These are phyloP conservation scores for Nothobranchius furzeri DNA, from an alignment of 2,113 vertebrate species.

Conservation along the genomic window DNA sequence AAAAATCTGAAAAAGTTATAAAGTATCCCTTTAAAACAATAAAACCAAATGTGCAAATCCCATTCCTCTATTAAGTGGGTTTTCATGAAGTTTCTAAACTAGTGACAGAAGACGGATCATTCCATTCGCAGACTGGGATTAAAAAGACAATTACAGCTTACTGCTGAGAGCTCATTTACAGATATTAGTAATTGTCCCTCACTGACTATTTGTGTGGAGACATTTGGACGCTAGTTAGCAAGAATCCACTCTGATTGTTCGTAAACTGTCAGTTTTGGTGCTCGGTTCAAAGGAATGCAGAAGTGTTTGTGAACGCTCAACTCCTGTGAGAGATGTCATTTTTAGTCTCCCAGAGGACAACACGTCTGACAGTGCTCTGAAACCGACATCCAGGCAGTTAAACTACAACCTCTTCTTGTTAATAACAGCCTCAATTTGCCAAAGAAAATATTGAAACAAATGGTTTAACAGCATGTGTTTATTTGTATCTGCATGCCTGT, in stretches of 20 bases:
- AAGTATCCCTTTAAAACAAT: too few relatives aligned
- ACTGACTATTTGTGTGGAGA: constrained; percentile 23
- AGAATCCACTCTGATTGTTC: constrained; percentile 54
- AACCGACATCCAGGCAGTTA: constrained; percentile 41
- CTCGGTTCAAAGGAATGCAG: constrained; percentile 66
- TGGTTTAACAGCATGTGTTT: constrained; percentile 14
- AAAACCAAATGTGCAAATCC: too few relatives aligned
- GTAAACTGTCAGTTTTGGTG: constrained; percentile 53
- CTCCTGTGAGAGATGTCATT: constrained; percentile 64
- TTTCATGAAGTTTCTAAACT: constrained; percentile 1
- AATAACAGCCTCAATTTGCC: neutral
- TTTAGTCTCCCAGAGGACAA: constrained; percentile 59
- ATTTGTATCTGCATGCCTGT: constrained; percentile 3
- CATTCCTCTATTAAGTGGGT: neutral
- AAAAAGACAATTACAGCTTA: constrained; percentile 48
- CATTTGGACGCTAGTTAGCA: constrained; percentile 49
- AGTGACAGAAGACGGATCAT: neutral
- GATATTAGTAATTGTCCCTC: constrained; percentile 40
- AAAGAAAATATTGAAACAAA: constrained; percentile 23
- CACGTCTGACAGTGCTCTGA: constrained; percentile 38
- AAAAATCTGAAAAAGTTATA: too few relatives aligned
- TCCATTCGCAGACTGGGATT: constrained; percentile 4
- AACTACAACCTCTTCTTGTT: constrained; percentile 20
- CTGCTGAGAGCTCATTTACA: constrained; percentile 42
- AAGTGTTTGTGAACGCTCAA: constrained; percentile 56